These are phyloP conservation scores for Atopsyche davidsoni DNA, from an alignment of 1,140 invertebrate species.

Conservation along the genomic window DNA sequence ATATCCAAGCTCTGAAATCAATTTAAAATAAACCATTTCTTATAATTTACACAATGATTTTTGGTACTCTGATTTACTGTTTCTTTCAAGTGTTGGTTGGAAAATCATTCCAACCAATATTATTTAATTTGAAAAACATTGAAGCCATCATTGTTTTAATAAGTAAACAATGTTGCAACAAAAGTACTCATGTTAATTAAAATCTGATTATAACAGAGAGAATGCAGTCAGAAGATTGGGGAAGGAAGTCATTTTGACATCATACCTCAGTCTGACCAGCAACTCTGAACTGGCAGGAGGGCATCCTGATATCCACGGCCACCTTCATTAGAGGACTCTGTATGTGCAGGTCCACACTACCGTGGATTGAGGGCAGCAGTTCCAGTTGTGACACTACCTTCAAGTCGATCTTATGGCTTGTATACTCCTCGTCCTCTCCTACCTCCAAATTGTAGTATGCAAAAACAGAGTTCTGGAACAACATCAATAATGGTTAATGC, in stretches of 20 bases:
- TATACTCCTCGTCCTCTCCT: constrained; percentile 41
- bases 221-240: neutral
- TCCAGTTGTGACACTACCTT: constrained; percentile 38
- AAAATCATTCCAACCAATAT: too few species aligned
- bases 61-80: too few species aligned
- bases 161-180: too few species aligned
- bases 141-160: too few species aligned
- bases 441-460: constrained; percentile 40
- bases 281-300: constrained; percentile 40
- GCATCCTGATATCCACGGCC: constrained; percentile 40
- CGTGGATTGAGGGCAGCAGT: constrained; percentile 38
- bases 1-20: too few species aligned
- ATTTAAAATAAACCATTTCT: too few species aligned
- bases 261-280: constrained; percentile 40
- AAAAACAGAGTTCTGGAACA: constrained; percentile 40
- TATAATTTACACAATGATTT: too few species aligned
- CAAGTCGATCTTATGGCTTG: constrained; percentile 36
- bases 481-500: constrained; percentile 6
- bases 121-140: too few species aligned
- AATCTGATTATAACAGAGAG: too few species aligned
- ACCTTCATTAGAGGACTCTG: constrained; percentile 43
- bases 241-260: constrained; percentile 5
- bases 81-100: too few species aligned
- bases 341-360: constrained; percentile 35
- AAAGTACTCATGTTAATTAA: constrained; percentile 38